Base-by-base conservation (phyloP, 2,113 vertebrate species). In the Myrmecophaga tridactyla region DNA sequence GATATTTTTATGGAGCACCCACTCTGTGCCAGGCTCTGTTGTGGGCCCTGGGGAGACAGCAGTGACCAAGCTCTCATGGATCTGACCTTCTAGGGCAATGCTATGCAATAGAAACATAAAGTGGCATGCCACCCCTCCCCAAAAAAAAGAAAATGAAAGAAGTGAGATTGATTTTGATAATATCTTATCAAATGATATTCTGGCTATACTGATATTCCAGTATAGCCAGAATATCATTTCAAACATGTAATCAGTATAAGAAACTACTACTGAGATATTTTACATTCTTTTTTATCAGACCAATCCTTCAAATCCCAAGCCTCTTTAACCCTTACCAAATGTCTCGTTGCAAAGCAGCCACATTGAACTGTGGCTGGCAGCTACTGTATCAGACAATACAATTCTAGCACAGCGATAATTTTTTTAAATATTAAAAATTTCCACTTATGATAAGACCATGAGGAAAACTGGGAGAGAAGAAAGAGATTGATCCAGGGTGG, bases 111-210 rank as follows among this genome's bases (percentile, higher is more conserved):
- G 76, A 69, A 76, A 58, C 48, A 48, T 29, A 62, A 34, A 18
- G 43, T 62, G 14, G 25, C 41, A 81, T 17, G 15, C 58, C 48
- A 21, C 56, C 4, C n/a, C n/a, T n/a, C n/a, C n/a, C n/a, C n/a
- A n/a, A 31, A 41, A 48, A 82, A 27, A 87, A 75, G 36, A 53
- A 58, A 20, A 56, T 4, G 21, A 51, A n/a, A 27, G 41, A 48
- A 77, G 21, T n/a, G n/a, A n/a, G n/a, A n/a, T n/a, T n/a, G n/a
- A n/a, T n/a, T 48, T 86, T 83, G 48, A 76, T 75, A 85, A 86
- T 31, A 8, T 65, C 43, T 72, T 25, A 7, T 36, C 8, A 48
- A 86, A 92, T 12, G n/a, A n/a, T n/a, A n/a, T n/a, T n/a, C n/a
- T n/a, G n/a, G n/a, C n/a, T n/a, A n/a, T n/a, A n/a, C n/a, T n/a